Evolutionary conservation across 2,113 vertebrate species (phyloP).

Genomic region (Onychostoma macrolepis): DNA sequence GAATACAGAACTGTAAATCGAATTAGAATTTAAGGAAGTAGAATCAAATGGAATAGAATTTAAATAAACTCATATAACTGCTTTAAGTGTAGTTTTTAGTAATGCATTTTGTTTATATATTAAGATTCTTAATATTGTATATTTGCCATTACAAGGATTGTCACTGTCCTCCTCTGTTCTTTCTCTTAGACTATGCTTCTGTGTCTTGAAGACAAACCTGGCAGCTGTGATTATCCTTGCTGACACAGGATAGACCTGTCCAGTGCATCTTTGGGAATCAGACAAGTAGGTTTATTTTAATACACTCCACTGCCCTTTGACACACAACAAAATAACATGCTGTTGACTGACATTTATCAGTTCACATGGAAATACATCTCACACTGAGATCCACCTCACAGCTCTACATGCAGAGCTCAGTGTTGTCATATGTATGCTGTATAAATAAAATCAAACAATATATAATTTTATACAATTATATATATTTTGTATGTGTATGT

Average conservation of each 20-base stretch:
- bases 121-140: background rate
- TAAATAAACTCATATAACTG: background rate
- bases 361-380: background rate
- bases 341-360: conserved; percentile 9
- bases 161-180: background rate
- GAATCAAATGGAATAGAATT: background rate
- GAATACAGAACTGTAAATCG: background rate
- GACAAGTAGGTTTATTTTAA: conserved; percentile 38
- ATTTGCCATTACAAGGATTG: background rate
- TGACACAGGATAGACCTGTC: conserved; percentile 54
- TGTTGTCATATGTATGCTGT: background rate
- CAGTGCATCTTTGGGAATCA: conserved; percentile 44
- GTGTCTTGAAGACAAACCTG: conserved; percentile 43
- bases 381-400: background rate
- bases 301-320: conserved; percentile 41
- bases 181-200: background rate
- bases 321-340: conserved; percentile 5
- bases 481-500: too few species aligned
- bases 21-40: background rate
- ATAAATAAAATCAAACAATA: too few species aligned
- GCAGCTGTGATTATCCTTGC: conserved; percentile 43
- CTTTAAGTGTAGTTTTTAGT: background rate
- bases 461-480: too few species aligned
- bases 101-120: background rate
- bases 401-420: background rate